Evolutionary conservation across 2,888 invertebrate species (phyloP).

Genomic region (Ectemnius lituratus): DNA sequence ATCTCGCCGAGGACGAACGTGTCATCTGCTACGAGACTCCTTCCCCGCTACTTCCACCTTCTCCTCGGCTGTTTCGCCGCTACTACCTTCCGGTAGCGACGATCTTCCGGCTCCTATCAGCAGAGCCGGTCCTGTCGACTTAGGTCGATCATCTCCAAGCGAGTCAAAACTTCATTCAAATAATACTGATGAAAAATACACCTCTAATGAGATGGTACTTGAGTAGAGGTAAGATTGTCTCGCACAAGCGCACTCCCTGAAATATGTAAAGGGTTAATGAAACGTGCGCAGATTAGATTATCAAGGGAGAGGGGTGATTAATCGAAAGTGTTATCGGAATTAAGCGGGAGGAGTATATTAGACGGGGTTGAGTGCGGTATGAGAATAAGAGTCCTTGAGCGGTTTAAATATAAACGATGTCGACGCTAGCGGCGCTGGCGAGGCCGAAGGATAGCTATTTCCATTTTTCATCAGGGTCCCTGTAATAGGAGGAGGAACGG

Average conservation of each 20-base stretch:
- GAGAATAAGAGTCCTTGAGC: slow-evolving; percentile 26
- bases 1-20: slow-evolving; percentile 72
- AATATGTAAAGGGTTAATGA: too few species aligned
- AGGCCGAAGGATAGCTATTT: slow-evolving; percentile 70
- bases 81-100: slow-evolving; percentile 33
- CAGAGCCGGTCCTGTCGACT: too few species aligned
- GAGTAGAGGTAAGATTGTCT: too few species aligned
- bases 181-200: too few species aligned
- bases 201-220: too few species aligned
- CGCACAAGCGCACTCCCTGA: too few species aligned
- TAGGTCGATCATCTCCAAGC: too few species aligned
- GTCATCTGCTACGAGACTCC: slow-evolving; percentile 73
- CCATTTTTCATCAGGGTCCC: slow-evolving; percentile 75
- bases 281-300: too few species aligned
- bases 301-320: too few species aligned
- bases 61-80: slow-evolving; percentile 17
- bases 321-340: not conserved
- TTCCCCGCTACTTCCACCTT: slow-evolving; percentile 41
- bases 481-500: slow-evolving; percentile 56
- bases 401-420: slow-evolving; percentile 51
- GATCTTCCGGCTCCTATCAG: not conserved
- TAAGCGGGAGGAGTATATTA: slow-evolving; percentile 21
- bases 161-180: too few species aligned
- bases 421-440: slow-evolving; percentile 23
- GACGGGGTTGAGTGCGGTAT: slow-evolving; percentile 16